Evolutionary conservation across 2,113 vertebrate species (phyloP).

Genomic region (Chaenogobius annularis): DNA sequence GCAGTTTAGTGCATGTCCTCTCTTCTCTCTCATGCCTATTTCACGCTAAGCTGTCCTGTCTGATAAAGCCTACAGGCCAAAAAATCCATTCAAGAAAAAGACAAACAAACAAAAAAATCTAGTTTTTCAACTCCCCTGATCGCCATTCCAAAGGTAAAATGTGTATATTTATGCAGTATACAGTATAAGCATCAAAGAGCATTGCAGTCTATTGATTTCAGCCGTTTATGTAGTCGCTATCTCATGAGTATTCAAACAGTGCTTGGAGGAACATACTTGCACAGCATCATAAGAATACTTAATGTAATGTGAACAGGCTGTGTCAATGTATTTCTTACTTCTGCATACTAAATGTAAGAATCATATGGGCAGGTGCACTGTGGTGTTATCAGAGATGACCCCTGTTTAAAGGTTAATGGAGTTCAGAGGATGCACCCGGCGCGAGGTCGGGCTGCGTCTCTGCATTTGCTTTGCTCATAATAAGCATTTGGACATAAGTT

Average conservation of each 20-base stretch:
- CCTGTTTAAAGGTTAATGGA: constrained; percentile 51
- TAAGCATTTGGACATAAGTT: constrained; percentile 1
- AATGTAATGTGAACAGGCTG: not conserved
- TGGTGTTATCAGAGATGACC: constrained; percentile 23
- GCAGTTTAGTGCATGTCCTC: too few species aligned
- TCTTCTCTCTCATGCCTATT: too few species aligned
- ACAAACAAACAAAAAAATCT: not conserved
- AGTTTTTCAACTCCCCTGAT: not conserved
- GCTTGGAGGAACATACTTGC: constrained; percentile 1
- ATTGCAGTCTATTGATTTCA: not conserved
- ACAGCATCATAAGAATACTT: not conserved
- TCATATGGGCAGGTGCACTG: constrained; percentile 25
- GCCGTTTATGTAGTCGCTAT: not conserved
- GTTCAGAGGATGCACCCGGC: constrained; percentile 13
- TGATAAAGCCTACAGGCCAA: too few species aligned
- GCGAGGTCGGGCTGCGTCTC: constrained; percentile 12
- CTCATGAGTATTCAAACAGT: not conserved
- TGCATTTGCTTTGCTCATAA: constrained; percentile 27
- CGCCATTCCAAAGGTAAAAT: not conserved
- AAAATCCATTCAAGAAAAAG: too few species aligned
- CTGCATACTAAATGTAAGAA: constrained; percentile 30
- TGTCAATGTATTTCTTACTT: constrained; percentile 13
- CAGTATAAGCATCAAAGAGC: not conserved
- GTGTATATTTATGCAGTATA: not conserved
- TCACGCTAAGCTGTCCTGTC: too few species aligned